phyloP scores from a whole-genome alignment of 2,888 invertebrate species.

The Morinoia aosen region DNA sequence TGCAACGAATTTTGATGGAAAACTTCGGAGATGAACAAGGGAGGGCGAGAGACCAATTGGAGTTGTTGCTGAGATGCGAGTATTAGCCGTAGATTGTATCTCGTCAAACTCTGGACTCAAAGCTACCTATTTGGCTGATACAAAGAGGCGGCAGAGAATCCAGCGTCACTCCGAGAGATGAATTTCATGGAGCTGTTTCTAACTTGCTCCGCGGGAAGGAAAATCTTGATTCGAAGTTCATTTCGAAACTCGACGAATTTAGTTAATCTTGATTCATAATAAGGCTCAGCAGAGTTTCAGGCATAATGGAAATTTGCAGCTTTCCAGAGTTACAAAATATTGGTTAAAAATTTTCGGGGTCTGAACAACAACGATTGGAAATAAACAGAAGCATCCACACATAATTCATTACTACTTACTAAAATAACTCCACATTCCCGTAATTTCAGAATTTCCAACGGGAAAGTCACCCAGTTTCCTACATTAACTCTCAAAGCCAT shows the following conservation, averaged over 20 bases:
- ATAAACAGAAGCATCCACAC: too few species aligned
- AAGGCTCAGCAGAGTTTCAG: background rate
- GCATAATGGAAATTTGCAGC: background rate
- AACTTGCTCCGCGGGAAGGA: background rate
- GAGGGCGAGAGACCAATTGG: background rate
- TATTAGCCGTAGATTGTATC: background rate
- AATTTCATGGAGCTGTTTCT: background rate
- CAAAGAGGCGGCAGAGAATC: slow-evolving; percentile 50
- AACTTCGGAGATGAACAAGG: background rate
- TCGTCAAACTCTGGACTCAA: slow-evolving; percentile 54
- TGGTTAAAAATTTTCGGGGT: too few species aligned
- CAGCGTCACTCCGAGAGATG: slow-evolving; percentile 45
- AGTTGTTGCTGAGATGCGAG: background rate
- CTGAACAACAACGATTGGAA: too few species aligned
- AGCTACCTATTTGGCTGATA: slow-evolving; percentile 51
- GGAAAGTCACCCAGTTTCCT: too few species aligned
- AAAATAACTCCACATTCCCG: too few species aligned
- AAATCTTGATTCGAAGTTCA: background rate
- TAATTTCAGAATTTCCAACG: too few species aligned
- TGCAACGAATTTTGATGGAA: background rate
- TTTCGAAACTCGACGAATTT: too few species aligned
- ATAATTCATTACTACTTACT: too few species aligned
- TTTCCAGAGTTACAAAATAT: too few species aligned
- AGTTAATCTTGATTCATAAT: too few species aligned
- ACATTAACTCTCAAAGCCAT: too few species aligned